phyloP scores from a whole-genome alignment of 2,113 vertebrate genomes.

The Cephalophus harveyi region DNA sequence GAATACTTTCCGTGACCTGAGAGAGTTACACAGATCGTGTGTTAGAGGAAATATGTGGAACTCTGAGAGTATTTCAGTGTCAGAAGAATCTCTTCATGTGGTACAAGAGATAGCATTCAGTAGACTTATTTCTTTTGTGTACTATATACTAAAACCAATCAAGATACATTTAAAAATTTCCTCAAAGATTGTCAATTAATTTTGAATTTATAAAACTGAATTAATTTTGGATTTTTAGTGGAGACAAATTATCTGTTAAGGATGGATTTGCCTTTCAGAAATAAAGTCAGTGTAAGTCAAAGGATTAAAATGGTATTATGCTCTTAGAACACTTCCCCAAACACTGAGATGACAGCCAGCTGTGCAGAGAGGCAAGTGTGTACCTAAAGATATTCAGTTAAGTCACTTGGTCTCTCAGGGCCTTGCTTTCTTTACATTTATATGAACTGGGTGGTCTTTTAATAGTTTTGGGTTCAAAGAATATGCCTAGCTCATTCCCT shows the following conservation, averaged over 20 bases:
- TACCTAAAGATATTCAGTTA: not conserved
- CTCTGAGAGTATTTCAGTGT: not conserved
- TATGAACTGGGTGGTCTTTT: not conserved
- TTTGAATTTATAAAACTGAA: not conserved
- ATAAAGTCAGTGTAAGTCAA: not conserved
- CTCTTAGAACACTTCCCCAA: not conserved
- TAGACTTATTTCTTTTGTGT: not conserved
- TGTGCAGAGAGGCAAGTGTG: not conserved
- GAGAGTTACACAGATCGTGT: not conserved
- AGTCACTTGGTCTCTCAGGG: not conserved
- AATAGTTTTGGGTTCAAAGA: not conserved
- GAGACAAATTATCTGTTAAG: not conserved
- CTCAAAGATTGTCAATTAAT: not conserved
- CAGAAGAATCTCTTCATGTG: not conserved
- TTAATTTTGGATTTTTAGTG: not conserved
- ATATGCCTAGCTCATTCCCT: not conserved
- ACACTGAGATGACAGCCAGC: not conserved
- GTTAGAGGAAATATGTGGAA: not conserved
- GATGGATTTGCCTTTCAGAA: not conserved
- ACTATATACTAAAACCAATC: not conserved
- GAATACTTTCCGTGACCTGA: not conserved
- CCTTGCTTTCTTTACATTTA: not conserved
- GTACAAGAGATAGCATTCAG: not conserved
- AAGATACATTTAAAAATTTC: not conserved
- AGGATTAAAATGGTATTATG: not conserved